Percentiles rank a stretch among this genome's conserved stretches.
phyloP scores from a whole-genome alignment of 2,113 vertebrate species.

The Cariama cristata region DNA sequence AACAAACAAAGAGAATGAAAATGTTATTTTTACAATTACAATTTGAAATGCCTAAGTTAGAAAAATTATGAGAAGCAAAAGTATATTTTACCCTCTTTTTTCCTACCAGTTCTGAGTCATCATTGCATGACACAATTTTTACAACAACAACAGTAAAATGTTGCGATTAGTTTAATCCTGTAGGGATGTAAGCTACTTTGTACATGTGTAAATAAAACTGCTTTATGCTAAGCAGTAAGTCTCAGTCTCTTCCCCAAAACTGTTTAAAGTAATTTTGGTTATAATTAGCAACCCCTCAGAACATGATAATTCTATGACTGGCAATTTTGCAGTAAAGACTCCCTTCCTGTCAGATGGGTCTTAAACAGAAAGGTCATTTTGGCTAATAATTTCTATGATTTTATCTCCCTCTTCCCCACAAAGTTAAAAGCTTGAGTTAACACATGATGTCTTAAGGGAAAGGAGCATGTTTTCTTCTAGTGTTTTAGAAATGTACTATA shows the following conservation, averaged over 20 bases:
- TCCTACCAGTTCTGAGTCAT: not conserved
- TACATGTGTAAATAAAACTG: conserved; percentile 8
- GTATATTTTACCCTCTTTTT: not conserved
- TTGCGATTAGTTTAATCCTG: conserved; percentile 18
- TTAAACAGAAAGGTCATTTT: conserved; percentile 3
- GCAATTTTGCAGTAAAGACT: not conserved
- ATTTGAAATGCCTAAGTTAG: not conserved
- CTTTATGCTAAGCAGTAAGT: not conserved
- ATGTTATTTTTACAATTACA: not conserved
- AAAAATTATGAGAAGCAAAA: conserved; percentile 8
- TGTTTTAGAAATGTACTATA: not conserved
- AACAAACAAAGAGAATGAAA: not conserved
- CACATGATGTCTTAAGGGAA: not conserved
- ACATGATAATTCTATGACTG: not conserved
- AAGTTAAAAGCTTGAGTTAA: not conserved
- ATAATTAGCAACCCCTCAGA: conserved; percentile 15
- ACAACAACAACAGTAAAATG: not conserved
- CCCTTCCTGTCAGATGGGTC: not conserved
- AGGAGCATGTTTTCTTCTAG: not conserved
- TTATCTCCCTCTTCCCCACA: not conserved
- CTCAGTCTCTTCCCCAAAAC: not conserved
- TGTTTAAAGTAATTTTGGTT: conserved; percentile 19
- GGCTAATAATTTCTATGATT: not conserved
- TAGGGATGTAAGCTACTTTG: not conserved
- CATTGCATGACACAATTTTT: conserved; percentile 5